Conservation (phyloP, 2,113 vertebrate genomes). For the Apodemus speciosus region DNA sequence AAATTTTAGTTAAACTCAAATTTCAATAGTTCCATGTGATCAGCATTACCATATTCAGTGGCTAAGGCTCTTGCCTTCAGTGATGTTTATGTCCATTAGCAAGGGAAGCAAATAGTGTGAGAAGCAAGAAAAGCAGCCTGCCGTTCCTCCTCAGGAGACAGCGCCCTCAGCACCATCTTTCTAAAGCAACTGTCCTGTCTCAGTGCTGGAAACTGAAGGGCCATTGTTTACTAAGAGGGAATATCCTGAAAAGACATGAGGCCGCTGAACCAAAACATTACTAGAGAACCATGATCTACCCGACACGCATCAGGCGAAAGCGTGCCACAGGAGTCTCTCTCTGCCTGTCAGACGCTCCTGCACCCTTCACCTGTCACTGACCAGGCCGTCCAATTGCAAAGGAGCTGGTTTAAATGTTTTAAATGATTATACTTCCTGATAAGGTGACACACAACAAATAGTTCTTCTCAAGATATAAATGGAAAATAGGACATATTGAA, state of each 20-base stretch:
- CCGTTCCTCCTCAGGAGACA: background rate
- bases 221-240: background rate
- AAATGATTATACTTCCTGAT: background rate
- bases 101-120: background rate
- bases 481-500: background rate
- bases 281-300: constrained; percentile 1
- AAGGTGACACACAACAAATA: background rate
- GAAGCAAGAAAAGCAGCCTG: background rate
- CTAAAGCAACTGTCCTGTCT: constrained; percentile 31
- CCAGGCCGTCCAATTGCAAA: background rate
- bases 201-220: background rate
- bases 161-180: background rate
- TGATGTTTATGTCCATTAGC: background rate
- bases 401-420: background rate
- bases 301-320: background rate
- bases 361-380: background rate
- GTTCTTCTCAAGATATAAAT: background rate
- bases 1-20: constrained; percentile 13
- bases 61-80: background rate
- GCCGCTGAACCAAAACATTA: background rate
- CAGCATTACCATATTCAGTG: background rate
- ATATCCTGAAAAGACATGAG: background rate
- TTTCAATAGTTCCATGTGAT: background rate
- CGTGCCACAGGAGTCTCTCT: background rate
- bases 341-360: background rate